Evolutionary conservation across 2,888 invertebrate species (phyloP), one percentile per base, ranked within the genome.

Genomic region (Pilophorus perplexus): DNA sequence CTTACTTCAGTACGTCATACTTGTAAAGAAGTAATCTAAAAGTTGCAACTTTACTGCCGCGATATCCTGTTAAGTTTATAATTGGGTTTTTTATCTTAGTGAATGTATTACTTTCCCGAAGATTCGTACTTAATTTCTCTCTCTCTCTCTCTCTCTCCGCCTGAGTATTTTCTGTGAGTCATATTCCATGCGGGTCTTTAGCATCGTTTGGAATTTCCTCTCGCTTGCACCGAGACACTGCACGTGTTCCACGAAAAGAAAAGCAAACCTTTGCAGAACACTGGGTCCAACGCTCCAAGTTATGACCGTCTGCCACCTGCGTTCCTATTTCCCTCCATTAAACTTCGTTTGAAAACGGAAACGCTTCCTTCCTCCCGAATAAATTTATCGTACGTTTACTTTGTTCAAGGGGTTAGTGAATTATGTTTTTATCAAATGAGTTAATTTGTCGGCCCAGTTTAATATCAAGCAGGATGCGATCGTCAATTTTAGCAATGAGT

Each of bases 21-120:
- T 59, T 59, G 38, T 18, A 16, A 22, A 50, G n/a, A 59, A 59
- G 59, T 59, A 59, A 59, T 59, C 59, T 59, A 59, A 59, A 54
- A 59, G 59, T 59, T 59, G 42, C 42, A 40, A n/a, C 59, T 59
- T 59, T 59, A 59, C 59, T 37, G 55, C 37, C 42, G 25, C 23
- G 46, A 46, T 46, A 46, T 46, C 50, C 28, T 12, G 25, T 8
- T 27, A 50, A 23, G 16, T 50, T 50, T 50, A 28, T 50, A 50
- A 50, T 50, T 50, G 50, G 50, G 50, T 50, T n/a, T n/a, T n/a
- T n/a, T n/a, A n/a, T n/a, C n/a, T n/a, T n/a, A n/a, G n/a, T n/a
- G n/a, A n/a, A n/a, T n/a, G n/a, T n/a, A n/a, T n/a, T n/a, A n/a
- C n/a, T n/a, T n/a, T n/a, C n/a, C n/a, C n/a, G n/a, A n/a, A n/a